Evolutionary conservation across 2,113 vertebrate genomes (phyloP).

Genomic region (Hypomesus transpacificus): DNA sequence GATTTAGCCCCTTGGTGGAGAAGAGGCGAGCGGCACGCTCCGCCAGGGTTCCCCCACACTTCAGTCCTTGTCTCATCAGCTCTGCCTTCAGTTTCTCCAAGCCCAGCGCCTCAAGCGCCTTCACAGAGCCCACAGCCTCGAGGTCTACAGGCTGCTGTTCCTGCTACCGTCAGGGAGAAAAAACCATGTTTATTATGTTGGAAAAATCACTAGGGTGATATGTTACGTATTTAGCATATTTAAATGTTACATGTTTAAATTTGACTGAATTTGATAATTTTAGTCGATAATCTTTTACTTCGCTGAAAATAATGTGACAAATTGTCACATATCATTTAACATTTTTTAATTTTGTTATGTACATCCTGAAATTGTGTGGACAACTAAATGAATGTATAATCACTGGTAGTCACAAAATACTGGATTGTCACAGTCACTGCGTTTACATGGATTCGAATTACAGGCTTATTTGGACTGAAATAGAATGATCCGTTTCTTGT

Average conservation of each 20-base stretch:
- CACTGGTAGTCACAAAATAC: background rate
- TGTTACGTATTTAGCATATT: no score
- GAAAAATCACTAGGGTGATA: no score
- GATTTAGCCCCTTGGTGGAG: slow-evolving; percentile 73
- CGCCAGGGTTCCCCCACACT: slow-evolving; percentile 87
- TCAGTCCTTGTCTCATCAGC: slow-evolving; percentile 78
- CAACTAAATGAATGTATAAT: background rate
- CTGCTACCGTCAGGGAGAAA: slow-evolving; percentile 3
- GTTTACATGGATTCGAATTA: no score
- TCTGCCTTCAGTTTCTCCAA: slow-evolving; percentile 83
- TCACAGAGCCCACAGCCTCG: slow-evolving; percentile 55
- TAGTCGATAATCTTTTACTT: no score
- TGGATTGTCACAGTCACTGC: background rate
- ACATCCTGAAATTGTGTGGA: no score
- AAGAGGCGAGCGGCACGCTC: slow-evolving; percentile 86
- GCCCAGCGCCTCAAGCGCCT: slow-evolving; percentile 81
- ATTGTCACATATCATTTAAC: no score
- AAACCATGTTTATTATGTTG: background rate
- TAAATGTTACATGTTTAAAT: no score
- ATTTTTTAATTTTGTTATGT: no score
- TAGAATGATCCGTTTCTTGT: no score
- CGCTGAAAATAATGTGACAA: no score
- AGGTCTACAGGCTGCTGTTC: slow-evolving; percentile 58
- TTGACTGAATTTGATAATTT: no score
- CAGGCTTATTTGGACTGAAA: no score